phyloP scores from a whole-genome alignment of 1,140 invertebrate genomes.

The Macrobrachium nipponense region DNA sequence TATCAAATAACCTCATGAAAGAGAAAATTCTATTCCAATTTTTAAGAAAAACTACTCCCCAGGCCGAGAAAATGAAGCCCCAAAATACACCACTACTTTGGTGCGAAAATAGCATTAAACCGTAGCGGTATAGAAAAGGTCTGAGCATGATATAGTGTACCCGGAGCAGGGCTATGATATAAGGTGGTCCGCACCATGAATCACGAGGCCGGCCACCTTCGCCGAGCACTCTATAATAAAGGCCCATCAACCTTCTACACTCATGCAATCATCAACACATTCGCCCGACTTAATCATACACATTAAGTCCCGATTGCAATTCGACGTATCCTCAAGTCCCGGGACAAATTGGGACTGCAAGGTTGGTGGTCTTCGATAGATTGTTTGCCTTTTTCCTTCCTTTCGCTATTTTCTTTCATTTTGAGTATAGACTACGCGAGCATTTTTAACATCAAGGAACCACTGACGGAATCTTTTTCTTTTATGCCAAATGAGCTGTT shows the following conservation, averaged over 20 bases:
- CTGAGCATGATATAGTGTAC: no score
- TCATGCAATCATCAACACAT: slow-evolving; percentile 57
- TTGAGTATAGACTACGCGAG: not conserved
- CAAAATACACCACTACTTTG: no score
- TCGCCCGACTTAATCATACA: slow-evolving; percentile 42
- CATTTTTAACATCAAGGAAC: no score
- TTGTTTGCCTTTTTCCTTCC: not conserved
- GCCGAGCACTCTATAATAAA: slow-evolving; percentile 50
- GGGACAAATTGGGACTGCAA: slow-evolving; percentile 47
- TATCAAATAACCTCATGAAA: no score
- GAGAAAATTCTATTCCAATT: no score
- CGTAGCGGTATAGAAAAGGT: not conserved
- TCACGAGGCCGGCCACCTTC: slow-evolving; percentile 31
- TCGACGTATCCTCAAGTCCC: slow-evolving; percentile 50
- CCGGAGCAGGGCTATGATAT: not conserved
- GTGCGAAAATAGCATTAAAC: no score
- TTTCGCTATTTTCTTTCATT: slow-evolving; percentile 3
- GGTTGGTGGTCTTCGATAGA: slow-evolving; percentile 39
- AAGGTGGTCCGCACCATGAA: slow-evolving; percentile 39
- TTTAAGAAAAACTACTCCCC: no score
- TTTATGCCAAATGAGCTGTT: not conserved
- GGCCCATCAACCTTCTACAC: slow-evolving; percentile 53
- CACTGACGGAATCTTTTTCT: no score
- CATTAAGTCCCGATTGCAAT: slow-evolving; percentile 49
- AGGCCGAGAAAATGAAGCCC: no score